These are phyloP conservation scores for Furcifer pardalis DNA, from an alignment of 2,797 vertebrate species.

Conservation along the genomic window DNA sequence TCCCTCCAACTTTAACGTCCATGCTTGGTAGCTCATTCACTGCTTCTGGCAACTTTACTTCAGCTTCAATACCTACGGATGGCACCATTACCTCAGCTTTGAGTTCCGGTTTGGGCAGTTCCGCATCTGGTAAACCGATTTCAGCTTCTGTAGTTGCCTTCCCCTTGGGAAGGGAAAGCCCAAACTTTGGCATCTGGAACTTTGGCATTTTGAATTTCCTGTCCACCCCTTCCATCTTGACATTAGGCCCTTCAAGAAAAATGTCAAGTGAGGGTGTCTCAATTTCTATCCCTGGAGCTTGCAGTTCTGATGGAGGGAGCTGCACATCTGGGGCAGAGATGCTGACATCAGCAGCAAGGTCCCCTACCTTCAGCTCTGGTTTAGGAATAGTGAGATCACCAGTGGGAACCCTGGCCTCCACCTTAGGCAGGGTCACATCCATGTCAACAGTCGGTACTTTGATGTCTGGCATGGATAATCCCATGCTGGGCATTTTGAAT, in stretches of 20 bases:
- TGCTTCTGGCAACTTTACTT: too few species aligned
- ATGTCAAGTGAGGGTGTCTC: background rate
- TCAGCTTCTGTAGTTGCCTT: background rate
- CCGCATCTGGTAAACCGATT: background rate
- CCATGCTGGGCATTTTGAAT: background rate
- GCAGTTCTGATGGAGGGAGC: background rate
- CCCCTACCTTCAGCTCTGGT: accelerated
- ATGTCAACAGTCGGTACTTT: background rate
- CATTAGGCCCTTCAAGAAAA: constrained; percentile 18
- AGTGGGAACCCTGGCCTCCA: background rate
- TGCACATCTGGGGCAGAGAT: background rate
- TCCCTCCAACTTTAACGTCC: too few species aligned
- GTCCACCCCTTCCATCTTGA: background rate
- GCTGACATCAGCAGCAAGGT: background rate
- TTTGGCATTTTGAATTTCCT: constrained; percentile 56
- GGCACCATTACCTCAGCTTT: background rate
- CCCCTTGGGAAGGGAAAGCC: background rate
- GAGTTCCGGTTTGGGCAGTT: accelerated
- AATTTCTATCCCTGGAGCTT: background rate
- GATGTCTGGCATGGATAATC: constrained; percentile 41
- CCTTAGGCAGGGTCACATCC: accelerated
- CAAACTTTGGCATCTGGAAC: background rate
- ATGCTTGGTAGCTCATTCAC: too few species aligned
- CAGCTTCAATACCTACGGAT: accelerated
- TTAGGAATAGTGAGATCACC: background rate